Evolutionary conservation across 2,888 invertebrate species (phyloP).

Genomic region (Scaptomyza reducta): DNA sequence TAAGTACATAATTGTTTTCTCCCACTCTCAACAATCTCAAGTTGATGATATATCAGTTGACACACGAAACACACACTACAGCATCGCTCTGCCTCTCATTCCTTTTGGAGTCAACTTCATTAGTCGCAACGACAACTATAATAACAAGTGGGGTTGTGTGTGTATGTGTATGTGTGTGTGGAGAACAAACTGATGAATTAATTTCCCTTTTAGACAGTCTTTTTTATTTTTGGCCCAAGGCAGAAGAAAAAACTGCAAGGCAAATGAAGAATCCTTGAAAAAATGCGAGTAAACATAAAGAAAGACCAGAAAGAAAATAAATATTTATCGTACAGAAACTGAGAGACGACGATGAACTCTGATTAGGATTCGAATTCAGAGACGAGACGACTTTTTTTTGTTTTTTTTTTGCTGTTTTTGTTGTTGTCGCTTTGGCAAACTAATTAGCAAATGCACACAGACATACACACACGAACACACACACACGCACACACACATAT

Average conservation of each 20-base stretch:
- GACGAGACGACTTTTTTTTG: constrained; percentile 17
- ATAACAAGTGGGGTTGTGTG: background rate
- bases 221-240: constrained; percentile 6
- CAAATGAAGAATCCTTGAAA: constrained; percentile 6
- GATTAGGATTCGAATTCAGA: constrained; percentile 17
- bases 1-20: background rate
- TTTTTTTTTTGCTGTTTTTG: no score
- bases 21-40: constrained; percentile 22
- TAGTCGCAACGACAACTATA: constrained; percentile 35
- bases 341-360: constrained; percentile 21
- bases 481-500: background rate
- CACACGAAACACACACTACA: constrained; percentile 9
- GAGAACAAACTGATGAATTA: constrained; percentile 62
- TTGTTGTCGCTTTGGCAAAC: constrained; percentile 59
- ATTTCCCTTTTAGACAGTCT: constrained; percentile 70
- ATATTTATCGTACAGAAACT: constrained; percentile 19
- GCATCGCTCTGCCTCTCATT: background rate
- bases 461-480: constrained; percentile 14
- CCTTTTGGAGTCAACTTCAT: constrained; percentile 53
- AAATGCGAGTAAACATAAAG: background rate
- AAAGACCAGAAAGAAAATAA: constrained; percentile 3
- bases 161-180: background rate
- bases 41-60: constrained; percentile 29
- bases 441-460: constrained; percentile 76
- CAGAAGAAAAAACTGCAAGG: constrained; percentile 20